These are phyloP conservation scores for Mobula hypostoma DNA, from an alignment of 2,113 vertebrate species.

Conservation along the genomic window DNA sequence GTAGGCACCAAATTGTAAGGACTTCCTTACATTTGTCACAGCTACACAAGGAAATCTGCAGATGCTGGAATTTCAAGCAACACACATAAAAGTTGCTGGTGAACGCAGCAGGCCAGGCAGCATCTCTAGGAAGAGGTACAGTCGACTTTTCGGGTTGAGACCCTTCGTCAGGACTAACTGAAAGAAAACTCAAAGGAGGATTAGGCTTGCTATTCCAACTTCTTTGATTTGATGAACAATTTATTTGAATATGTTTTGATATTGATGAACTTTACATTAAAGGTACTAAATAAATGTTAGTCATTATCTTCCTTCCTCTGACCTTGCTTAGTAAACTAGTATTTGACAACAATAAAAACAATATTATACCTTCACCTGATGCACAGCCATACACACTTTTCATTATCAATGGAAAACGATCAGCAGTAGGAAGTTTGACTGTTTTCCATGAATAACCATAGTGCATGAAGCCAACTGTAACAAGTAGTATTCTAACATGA, in stretches of 20 bases:
- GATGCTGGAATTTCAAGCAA: too few relatives aligned
- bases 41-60: too few relatives aligned
- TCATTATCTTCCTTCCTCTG: not conserved
- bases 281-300: not conserved
- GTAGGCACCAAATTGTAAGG: not conserved
- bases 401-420: not conserved
- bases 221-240: too few relatives aligned
- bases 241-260: too few relatives aligned
- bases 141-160: too few relatives aligned
- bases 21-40: not conserved
- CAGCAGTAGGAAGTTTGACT: not conserved
- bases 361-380: not conserved
- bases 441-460: not conserved
- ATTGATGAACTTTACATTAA: not conserved
- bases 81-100: too few relatives aligned
- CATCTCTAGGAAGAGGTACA: too few relatives aligned
- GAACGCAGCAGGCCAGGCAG: too few relatives aligned
- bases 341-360: not conserved
- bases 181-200: too few relatives aligned
- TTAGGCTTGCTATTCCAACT: too few relatives aligned
- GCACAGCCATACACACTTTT: not conserved
- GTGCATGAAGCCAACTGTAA: not conserved
- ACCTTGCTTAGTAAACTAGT: not conserved
- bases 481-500: not conserved
- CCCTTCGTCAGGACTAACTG: too few relatives aligned